These are phyloP conservation scores for Marisa cornuarietis DNA, from an alignment of 1,140 invertebrate species.

Conservation along the genomic window DNA sequence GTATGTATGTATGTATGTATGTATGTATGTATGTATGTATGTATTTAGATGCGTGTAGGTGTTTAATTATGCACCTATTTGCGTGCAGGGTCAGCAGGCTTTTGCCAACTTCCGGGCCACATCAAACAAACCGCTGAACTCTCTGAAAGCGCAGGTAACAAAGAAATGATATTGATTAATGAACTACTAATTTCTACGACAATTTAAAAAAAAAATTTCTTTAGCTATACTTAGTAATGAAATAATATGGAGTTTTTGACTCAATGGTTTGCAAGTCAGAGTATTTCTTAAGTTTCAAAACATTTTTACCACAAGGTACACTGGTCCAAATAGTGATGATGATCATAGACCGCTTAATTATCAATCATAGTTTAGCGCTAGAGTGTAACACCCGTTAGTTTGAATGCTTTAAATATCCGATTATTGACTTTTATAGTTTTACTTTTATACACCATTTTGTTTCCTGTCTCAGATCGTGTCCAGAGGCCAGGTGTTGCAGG, in stretches of 20 bases:
- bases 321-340: neutral
- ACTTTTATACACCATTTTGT: neutral
- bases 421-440: neutral
- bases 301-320: neutral
- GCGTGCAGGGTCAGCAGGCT: neutral
- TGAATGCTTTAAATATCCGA: neutral
- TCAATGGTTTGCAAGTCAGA: too few relatives aligned
- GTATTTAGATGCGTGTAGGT: neutral
- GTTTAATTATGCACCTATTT: neutral
- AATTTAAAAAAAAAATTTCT: neutral
- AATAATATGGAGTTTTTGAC: too few relatives aligned
- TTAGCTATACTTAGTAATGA: neutral
- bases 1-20: neutral
- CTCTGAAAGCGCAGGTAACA: neutral
- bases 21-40: too few relatives aligned
- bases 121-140: neutral
- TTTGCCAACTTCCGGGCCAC: neutral
- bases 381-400: neutral
- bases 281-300: too few relatives aligned
- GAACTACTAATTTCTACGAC: neutral
- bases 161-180: too few relatives aligned
- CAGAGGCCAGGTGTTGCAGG: constrained; percentile 4
- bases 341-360: neutral
- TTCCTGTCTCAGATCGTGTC: constrained; percentile 3
- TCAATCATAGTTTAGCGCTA: neutral